Percentiles rank a stretch among this genome's conserved stretches.
Evolutionary conservation across 1,140 invertebrate genomes (phyloP).

Genomic region (Mylabris phalerata): DNA sequence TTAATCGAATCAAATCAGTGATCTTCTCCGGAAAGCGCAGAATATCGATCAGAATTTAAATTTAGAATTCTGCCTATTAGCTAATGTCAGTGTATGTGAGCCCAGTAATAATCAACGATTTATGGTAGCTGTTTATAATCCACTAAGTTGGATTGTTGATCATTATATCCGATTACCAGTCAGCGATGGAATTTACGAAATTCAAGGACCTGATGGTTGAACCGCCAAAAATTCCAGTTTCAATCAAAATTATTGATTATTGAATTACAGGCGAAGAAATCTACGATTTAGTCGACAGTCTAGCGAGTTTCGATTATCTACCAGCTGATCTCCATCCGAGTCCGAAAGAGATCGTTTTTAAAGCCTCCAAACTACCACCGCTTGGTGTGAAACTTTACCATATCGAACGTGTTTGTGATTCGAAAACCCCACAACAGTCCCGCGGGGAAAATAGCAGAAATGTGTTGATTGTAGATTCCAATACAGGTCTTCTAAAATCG

Average conservation of each 20-base stretch:
- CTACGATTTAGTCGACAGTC: constrained; percentile 44
- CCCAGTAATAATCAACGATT: constrained; percentile 44
- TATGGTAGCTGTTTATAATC: constrained; percentile 72
- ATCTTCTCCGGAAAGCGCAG: constrained; percentile 1
- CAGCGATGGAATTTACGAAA: constrained; percentile 48
- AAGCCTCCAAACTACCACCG: constrained; percentile 54
- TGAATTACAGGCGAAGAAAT: background rate
- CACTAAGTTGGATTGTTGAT: constrained; percentile 56
- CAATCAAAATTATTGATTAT: constrained; percentile 15
- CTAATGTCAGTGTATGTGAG: constrained; percentile 56
- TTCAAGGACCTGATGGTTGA: constrained; percentile 55
- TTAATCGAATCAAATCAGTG: background rate
- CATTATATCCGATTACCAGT: constrained; percentile 70
- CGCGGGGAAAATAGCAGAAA: background rate
- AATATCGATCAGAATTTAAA: background rate
- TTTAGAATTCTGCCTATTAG: constrained; percentile 20
- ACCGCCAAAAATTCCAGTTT: background rate
- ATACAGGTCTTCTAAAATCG: constrained; percentile 44
- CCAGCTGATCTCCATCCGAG: constrained; percentile 48
- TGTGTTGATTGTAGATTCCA: background rate
- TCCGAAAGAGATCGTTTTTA: constrained; percentile 59
- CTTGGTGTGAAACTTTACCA: constrained; percentile 59
- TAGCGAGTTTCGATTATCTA: constrained; percentile 41
- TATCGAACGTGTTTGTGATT: constrained; percentile 33
- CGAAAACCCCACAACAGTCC: constrained; percentile 2